Conservation (phyloP, 2,113 vertebrate genomes). For the Tympanuchus pallidicinctus region DNA sequence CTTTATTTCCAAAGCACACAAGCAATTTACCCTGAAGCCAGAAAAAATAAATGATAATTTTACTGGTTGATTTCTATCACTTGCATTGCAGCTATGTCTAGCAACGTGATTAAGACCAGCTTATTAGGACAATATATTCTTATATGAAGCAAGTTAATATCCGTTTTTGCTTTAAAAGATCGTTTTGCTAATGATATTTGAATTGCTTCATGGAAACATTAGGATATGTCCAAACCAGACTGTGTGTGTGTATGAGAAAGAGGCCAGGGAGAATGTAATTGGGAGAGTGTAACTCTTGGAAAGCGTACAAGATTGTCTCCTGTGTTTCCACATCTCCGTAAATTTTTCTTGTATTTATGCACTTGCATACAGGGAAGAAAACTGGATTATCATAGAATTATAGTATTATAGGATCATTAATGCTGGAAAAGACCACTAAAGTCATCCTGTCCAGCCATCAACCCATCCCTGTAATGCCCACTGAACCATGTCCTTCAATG, state of each 20-base stretch:
- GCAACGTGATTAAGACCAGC: not conserved
- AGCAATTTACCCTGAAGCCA: constrained; percentile 8
- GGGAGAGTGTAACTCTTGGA: not conserved
- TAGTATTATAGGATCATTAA: no score
- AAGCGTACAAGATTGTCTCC: not conserved
- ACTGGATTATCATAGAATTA: not conserved
- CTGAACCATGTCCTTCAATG: no score
- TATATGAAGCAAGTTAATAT: not conserved
- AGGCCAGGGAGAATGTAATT: not conserved
- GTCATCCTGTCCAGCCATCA: no score
- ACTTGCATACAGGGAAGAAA: not conserved
- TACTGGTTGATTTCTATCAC: constrained; percentile 5
- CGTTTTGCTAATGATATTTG: not conserved
- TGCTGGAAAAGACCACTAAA: no score
- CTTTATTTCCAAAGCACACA: constrained; percentile 47
- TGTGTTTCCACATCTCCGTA: not conserved
- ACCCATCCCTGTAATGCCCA: no score
- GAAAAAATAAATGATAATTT: constrained; percentile 21
- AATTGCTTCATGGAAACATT: not conserved
- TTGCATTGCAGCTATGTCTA: constrained; percentile 14
- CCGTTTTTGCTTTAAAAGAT: constrained; percentile 15
- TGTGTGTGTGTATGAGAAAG: not conserved
- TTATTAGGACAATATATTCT: constrained; percentile 30
- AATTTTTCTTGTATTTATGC: not conserved
- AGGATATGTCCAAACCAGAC: not conserved